Evolutionary conservation across 2,113 vertebrate species (phyloP).

Genomic region (Ochotona princeps): DNA sequence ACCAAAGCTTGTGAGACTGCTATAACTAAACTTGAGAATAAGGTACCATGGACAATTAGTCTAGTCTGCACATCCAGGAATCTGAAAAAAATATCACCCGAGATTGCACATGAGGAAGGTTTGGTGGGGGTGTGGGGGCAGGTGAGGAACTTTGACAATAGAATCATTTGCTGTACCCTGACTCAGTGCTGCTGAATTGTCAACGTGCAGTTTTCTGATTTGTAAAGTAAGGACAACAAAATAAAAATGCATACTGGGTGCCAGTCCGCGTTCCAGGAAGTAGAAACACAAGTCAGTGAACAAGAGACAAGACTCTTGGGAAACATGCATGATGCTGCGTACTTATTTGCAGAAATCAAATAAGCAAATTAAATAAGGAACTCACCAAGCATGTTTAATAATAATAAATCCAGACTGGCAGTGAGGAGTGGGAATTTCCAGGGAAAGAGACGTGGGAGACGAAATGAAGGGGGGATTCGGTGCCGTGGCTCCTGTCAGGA

Average conservation of each 20-base stretch:
- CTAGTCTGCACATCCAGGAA: not conserved
- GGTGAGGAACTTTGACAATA: not conserved
- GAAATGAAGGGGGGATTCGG: not conserved
- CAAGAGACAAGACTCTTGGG: not conserved
- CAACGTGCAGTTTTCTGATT: not conserved
- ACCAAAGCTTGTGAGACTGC: not conserved
- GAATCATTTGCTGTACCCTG: not conserved
- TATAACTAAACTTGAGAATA: not conserved
- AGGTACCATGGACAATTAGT: not conserved
- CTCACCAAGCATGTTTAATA: not conserved
- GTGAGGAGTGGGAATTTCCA: too few relatives aligned
- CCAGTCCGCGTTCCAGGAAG: not conserved
- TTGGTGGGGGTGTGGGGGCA: accelerated
- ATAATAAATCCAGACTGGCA: not conserved
- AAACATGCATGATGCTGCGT: not conserved
- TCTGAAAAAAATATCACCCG: not conserved
- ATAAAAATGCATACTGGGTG: not conserved
- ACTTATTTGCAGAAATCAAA: not conserved
- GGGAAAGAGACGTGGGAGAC: not conserved
- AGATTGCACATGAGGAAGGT: not conserved
- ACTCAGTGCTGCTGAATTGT: not conserved
- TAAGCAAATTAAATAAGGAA: not conserved
- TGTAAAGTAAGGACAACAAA: not conserved
- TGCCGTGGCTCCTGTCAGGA: not conserved
- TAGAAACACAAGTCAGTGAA: not conserved